Evolutionary conservation across 2,888 invertebrate species (phyloP), one percentile per base, ranked within the genome.

Genomic region (Drosophila robusta): DNA sequence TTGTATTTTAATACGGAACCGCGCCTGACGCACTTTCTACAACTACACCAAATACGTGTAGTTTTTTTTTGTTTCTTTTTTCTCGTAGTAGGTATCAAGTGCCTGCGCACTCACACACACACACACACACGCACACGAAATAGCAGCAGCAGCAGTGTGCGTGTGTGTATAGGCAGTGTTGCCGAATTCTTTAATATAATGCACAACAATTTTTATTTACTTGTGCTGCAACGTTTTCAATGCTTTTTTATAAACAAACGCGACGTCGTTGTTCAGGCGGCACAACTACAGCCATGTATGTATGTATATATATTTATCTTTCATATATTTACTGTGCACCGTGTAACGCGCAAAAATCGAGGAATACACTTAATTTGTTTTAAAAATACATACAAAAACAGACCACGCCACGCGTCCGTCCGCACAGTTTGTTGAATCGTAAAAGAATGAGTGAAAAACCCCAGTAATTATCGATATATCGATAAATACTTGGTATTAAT

Each of bases 21-120:
- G 76, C 79, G 70, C 74, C 86, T 75, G 65, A 55, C 76, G 75
- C 78, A 87, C 84, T 82, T 88, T 87, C 78, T 66, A 80, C 73
- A 54, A 62, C 72, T 56, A 75, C 44, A 44, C 32, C 42, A 29
- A 62, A 45, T 46, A 49, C 56, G 56, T 61, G 52, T 77, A 60
- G 63, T 67, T 69, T 52, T 64, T 51, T 44, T 29, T 63, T 34
- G 12, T 14, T 63, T 42, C 32, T 62, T 49, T 29, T 62, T 62
- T 18, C n/a, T 26, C 47, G 56, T 75, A 51, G 77, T 78, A 75
- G 74, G 74, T 75, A 75, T 75, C 78, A 75, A 75, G 78, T 75
- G 75, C 78, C 63, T 69, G 74, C 74, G 63, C 75, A 7, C 73
- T 63, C 16, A 71, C 54, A 64, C 50, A 64, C 65, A 62, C 36